Evolutionary conservation across 2,113 vertebrate species (phyloP).

Genomic region (Chamaea fasciata): DNA sequence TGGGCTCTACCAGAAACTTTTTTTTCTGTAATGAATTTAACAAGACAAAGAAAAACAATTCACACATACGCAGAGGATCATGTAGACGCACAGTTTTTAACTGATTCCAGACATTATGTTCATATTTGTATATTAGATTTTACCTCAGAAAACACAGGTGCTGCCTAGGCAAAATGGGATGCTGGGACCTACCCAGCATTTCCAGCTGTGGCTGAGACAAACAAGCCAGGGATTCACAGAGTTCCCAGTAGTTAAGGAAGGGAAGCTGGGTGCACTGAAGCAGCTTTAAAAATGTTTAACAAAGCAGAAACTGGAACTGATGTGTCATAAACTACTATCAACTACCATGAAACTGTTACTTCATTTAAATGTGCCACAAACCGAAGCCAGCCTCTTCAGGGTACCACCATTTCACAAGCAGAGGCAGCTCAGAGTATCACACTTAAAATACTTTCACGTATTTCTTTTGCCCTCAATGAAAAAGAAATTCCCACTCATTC

Average conservation of each 20-base stretch:
- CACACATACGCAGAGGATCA: background rate
- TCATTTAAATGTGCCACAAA: conserved; percentile 39
- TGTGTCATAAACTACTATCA: conserved; percentile 51
- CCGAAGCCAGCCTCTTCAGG: conserved; percentile 35
- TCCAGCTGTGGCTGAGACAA: background rate
- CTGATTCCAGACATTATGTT: background rate
- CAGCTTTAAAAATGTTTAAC: conserved; percentile 50
- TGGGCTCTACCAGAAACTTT: background rate
- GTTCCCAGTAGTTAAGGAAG: background rate
- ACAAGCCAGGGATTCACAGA: background rate
- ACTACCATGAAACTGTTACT: conserved; percentile 39
- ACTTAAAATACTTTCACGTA: background rate
- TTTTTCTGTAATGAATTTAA: background rate
- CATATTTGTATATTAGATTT: background rate
- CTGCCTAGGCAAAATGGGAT: background rate
- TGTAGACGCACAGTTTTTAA: background rate
- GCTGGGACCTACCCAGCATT: background rate
- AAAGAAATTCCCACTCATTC: background rate
- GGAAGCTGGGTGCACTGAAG: background rate
- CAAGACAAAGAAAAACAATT: background rate
- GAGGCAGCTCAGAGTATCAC: background rate
- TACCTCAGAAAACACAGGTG: background rate
- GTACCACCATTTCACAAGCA: background rate
- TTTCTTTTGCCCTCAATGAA: background rate
- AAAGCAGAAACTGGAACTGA: conserved; percentile 66